Conservation (phyloP, 2,888 invertebrate species). For the Drosophila neotestacea region DNA sequence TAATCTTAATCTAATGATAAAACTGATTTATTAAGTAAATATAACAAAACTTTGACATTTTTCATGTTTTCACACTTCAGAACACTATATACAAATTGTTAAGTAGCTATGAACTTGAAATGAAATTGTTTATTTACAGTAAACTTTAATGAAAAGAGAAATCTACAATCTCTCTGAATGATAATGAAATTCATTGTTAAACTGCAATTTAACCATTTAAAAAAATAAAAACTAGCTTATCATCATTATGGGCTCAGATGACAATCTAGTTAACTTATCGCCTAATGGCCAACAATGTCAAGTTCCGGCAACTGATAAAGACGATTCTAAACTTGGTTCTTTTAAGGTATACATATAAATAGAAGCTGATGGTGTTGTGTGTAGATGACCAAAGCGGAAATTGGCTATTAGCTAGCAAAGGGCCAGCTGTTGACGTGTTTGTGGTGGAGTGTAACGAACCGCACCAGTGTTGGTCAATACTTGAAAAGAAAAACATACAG, state of each 20-base stretch:
- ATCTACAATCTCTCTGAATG: background rate
- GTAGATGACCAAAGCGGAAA: conserved; percentile 64
- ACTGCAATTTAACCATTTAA: conserved; percentile 1
- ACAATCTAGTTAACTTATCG: conserved; percentile 33
- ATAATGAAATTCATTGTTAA: conserved; percentile 26
- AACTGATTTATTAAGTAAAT: background rate
- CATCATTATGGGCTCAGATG: conserved; percentile 3
- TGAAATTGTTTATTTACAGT: no score
- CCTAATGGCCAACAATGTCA: conserved; percentile 24
- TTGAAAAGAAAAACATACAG: conserved; percentile 19
- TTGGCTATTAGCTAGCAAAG: conserved; percentile 59
- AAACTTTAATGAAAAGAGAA: no score
- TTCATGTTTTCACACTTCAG: no score
- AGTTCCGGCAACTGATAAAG: conserved; percentile 46
- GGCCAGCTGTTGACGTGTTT: conserved; percentile 36
- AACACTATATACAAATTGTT: background rate
- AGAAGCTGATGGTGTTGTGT: conserved; percentile 25
- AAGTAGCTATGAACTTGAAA: no score
- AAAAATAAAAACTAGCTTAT: conserved; percentile 1
- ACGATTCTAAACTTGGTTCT: conserved; percentile 10
- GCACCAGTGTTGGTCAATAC: conserved; percentile 59
- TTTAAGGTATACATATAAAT: conserved; percentile 23
- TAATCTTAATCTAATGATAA: no score
- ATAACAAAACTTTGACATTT: background rate
- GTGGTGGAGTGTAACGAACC: conserved; percentile 37